A percentile compares a stretch with the other conserved stretches of the same genome.
These are phyloP conservation scores for Aythya baeri DNA, from an alignment of 2,113 vertebrate species.

Conservation along the genomic window DNA sequence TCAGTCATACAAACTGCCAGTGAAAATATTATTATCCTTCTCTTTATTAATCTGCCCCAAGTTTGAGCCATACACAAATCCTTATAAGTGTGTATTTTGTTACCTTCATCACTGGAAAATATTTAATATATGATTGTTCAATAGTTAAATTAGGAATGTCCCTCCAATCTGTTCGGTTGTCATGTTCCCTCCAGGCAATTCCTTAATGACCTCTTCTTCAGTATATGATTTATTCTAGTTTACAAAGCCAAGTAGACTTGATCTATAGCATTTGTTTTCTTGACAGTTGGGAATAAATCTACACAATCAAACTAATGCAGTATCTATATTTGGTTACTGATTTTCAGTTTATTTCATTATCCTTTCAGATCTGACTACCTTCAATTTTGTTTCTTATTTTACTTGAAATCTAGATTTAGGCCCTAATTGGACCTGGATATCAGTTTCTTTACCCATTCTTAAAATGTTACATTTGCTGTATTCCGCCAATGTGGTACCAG, in stretches of 20 bases:
- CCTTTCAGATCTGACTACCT: neutral
- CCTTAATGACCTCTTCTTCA: neutral
- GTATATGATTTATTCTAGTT: neutral
- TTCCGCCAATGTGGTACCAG: neutral
- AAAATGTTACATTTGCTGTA: neutral
- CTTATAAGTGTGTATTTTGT: fast-evolving
- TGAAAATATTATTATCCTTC: fast-evolving
- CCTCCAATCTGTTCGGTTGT: neutral
- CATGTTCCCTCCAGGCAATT: neutral
- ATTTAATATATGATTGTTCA: neutral
- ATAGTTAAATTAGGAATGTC: neutral
- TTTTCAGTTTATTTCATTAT: neutral
- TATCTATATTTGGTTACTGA: neutral
- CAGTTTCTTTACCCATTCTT: neutral
- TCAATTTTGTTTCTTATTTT: neutral
- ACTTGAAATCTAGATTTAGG: neutral
- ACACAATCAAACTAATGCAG: neutral
- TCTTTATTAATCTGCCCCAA: neutral
- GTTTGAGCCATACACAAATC: neutral
- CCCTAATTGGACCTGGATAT: neutral
- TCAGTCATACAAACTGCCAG: neutral
- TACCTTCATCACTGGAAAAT: neutral
- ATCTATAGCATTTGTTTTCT: neutral
- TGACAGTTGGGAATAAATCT: neutral
- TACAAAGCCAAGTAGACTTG: neutral